Base-by-base conservation (phyloP, 2,113 vertebrate genomes). In the Sclerurus mexicanus region DNA sequence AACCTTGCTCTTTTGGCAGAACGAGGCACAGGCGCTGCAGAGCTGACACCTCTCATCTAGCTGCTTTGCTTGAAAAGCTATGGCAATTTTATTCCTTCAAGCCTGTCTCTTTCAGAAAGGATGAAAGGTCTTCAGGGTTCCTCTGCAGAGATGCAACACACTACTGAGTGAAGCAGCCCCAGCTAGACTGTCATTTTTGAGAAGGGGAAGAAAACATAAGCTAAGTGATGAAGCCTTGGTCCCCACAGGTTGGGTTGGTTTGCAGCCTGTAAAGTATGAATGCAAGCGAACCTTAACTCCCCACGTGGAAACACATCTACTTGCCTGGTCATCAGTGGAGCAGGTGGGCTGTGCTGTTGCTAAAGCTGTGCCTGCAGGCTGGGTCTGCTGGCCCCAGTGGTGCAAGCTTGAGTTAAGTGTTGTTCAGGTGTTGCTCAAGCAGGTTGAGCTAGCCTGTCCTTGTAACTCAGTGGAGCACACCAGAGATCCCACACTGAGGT, bases 11-110 rank as follows among this genome's bases (percentile, higher is more conserved):
- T 90, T 64, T 64, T 1, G 4, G 44, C 23, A 74, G 55, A 60
- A 37, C 9, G 33, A 74, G 28, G 30, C 13, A 55, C 14, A 39
- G 39, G 31, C 27, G 30, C 25, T 24, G 30, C 44, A 73, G 15
- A 87, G 35, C 17, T 55, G 30, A 31, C 11, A 19, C 5, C 24
- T 53, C n/a, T 49, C 46, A 30, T 58, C 56, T 33, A 62, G 58
- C 4, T 18, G 39, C 16, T 10, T 50, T 39, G 5, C 30, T 56
- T 0, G 0, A 87, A 89, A 87, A 66, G 9, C 30, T 16, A 12
- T 3, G 22, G 31, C 10, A 72, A 37, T 50, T 30, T 16, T 42
- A 37, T 42, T 90, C 30, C 58, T 75, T 83, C 58, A 46, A 68
- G 49, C 14, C 30, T 40, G 17, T 16, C 9, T 39, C 30, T 20